Evolutionary conservation across 2,797 vertebrate species (phyloP).

Genomic region (Sebastes vulpes): DNA sequence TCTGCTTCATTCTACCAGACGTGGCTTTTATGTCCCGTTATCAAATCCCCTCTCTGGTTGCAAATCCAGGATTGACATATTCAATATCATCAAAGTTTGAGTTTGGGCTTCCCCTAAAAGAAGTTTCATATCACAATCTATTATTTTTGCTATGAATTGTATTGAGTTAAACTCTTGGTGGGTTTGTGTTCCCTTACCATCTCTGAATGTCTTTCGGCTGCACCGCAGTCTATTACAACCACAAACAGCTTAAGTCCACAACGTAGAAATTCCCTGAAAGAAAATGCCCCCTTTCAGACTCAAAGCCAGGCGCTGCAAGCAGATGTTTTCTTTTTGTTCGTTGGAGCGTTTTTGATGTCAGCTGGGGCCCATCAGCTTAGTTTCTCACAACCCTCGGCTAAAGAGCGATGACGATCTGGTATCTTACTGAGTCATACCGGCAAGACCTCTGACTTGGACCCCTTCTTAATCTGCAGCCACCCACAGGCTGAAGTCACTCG

Average conservation of each 20-base stretch:
- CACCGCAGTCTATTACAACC: neutral
- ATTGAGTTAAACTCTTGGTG: neutral
- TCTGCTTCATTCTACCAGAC: neutral
- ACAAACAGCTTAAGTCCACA: constrained; percentile 20
- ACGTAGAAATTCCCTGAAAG: constrained; percentile 43
- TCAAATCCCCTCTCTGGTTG: neutral
- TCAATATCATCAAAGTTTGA: neutral
- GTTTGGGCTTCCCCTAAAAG: neutral
- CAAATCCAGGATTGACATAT: neutral
- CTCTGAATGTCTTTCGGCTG: neutral
- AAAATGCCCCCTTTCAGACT: neutral
- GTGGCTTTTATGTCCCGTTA: neutral
- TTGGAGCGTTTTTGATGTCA: constrained; percentile 45
- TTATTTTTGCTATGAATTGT: neutral
- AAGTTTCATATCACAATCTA: neutral
- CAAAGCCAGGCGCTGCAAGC: neutral
- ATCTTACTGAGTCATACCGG: constrained; percentile 63
- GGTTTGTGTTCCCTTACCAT: neutral
- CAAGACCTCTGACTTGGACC: constrained; percentile 37
- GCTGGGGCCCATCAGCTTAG: constrained; percentile 31
- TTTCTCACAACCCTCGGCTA: constrained; percentile 32
- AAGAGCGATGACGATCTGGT: constrained; percentile 38
- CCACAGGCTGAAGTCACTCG: constrained; percentile 41
- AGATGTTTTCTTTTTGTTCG: constrained; percentile 52
- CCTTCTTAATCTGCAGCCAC: constrained; percentile 62